Evolutionary conservation across 2,113 vertebrate genomes (phyloP).

Genomic region (Antidorcas marsupialis): DNA sequence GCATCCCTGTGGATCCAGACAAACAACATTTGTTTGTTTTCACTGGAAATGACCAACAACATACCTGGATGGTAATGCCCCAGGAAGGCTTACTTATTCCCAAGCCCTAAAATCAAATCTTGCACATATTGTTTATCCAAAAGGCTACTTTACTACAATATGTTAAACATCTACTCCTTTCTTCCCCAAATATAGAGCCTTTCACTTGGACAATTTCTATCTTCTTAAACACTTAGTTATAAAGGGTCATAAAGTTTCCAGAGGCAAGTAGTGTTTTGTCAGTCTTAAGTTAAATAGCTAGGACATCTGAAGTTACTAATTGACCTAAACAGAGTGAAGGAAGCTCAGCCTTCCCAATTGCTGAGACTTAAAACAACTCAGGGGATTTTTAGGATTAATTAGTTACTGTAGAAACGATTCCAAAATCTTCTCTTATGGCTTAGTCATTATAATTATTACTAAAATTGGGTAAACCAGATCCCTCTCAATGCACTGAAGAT

Average conservation of each 20-base stretch:
- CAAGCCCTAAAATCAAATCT: neutral
- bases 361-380: neutral
- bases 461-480: neutral
- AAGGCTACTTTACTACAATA: neutral
- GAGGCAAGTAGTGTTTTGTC: neutral
- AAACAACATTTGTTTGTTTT: neutral
- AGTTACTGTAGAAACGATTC: neutral
- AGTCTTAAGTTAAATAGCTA: neutral
- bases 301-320: neutral
- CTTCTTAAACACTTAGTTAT: neutral
- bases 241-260: neutral
- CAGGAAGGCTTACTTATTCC: neutral
- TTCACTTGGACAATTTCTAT: neutral
- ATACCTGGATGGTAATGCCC: neutral
- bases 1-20: neutral
- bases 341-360: neutral
- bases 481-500: neutral
- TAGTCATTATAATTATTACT: neutral
- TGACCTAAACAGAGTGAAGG: neutral
- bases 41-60: neutral
- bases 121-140: neutral
- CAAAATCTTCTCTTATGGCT: neutral
- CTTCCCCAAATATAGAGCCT: neutral
- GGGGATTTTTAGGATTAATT: neutral
- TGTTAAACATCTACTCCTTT: neutral